A percentile compares a stretch with the other conserved stretches of the same genome.
phyloP scores from a whole-genome alignment of 2,113 vertebrate genomes.

The Paedocypris sp. region DNA sequence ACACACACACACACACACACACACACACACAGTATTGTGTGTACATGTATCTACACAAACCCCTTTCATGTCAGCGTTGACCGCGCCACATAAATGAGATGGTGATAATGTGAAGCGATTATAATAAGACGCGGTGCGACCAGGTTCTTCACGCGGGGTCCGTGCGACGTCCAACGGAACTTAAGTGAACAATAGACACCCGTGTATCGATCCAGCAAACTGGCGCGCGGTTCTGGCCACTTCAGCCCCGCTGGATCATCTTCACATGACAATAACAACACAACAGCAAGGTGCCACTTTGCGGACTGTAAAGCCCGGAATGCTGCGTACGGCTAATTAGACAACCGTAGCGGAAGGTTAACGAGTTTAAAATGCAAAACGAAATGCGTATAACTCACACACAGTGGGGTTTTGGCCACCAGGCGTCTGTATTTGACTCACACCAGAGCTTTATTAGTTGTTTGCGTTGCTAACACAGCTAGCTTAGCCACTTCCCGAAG shows the following conservation, averaged over 20 bases:
- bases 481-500: slow-evolving; percentile 6
- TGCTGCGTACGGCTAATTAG: background rate
- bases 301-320: background rate
- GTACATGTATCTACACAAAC: no score
- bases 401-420: no score
- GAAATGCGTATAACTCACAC: no score
- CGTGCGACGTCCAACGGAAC: background rate
- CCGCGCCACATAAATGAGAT: no score
- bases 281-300: background rate
- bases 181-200: background rate
- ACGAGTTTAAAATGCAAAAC: background rate
- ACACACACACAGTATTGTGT: no score
- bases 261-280: background rate
- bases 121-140: background rate
- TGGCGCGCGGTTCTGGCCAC: background rate
- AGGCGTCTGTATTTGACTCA: no score
- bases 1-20: no score
- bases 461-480: slow-evolving; percentile 17
- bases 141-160: background rate
- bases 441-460: background rate
- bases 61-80: slow-evolving; percentile 8
- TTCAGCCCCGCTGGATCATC: background rate
- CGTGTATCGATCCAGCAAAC: background rate
- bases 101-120: no score
- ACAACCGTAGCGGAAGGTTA: background rate